Evolutionary conservation across 2,113 vertebrate genomes (phyloP).

Genomic region (Antigone vipio): DNA sequence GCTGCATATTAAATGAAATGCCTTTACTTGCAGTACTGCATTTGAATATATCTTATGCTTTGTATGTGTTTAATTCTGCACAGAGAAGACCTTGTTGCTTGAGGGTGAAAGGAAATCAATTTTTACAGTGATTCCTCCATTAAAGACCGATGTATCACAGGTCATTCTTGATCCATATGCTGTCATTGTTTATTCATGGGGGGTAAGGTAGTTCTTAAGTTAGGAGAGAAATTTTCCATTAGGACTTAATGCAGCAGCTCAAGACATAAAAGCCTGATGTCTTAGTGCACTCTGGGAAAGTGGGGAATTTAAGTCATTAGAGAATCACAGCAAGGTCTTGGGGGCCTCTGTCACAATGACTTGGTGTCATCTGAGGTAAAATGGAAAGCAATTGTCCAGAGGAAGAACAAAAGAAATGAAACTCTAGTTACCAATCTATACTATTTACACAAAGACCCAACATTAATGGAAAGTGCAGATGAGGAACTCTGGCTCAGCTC

Average conservation of each 20-base stretch:
- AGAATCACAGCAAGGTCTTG: constrained; percentile 7
- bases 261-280: constrained; percentile 52
- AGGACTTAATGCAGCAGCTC: constrained; percentile 58
- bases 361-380: constrained; percentile 51
- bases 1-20: constrained; percentile 59
- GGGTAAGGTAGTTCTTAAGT: constrained; percentile 55
- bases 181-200: constrained; percentile 68
- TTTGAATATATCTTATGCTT: constrained; percentile 43
- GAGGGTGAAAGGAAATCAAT: constrained; percentile 51
- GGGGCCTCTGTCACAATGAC: background rate
- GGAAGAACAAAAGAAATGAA: constrained; percentile 29
- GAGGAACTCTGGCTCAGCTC: background rate
- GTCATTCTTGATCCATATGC: constrained; percentile 57
- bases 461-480: constrained; percentile 22
- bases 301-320: constrained; percentile 27
- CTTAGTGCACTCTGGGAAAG: constrained; percentile 23
- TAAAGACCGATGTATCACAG: constrained; percentile 33
- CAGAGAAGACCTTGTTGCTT: constrained; percentile 40
- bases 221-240: constrained; percentile 59
- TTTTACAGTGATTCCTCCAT: constrained; percentile 63
- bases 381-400: constrained; percentile 4
- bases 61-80: constrained; percentile 48
- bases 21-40: background rate
- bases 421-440: background rate
- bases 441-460: constrained; percentile 41